Evolutionary conservation across 2,888 invertebrate species (phyloP).

Genomic region (Sturmia bella): DNA sequence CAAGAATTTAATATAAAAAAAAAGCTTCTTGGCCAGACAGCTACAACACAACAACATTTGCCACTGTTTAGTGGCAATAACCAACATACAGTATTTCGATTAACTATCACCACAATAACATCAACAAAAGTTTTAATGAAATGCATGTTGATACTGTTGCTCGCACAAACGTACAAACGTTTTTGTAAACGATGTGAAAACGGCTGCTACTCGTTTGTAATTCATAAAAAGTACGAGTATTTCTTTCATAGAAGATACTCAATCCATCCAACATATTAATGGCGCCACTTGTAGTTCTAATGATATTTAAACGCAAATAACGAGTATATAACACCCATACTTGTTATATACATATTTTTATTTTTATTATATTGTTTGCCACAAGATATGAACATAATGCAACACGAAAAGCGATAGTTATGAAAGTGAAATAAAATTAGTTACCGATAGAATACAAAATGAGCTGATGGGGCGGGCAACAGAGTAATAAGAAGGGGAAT

Average conservation of each 20-base stretch:
- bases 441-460: constrained; percentile 59
- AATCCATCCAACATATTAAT: constrained; percentile 65
- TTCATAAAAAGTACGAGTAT: constrained; percentile 62
- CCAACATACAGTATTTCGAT: neutral
- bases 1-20: neutral
- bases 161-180: neutral
- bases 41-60: neutral
- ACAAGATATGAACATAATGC: constrained; percentile 4
- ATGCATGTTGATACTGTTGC: constrained; percentile 29
- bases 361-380: neutral
- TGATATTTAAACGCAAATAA: constrained; percentile 59
- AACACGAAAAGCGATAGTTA: constrained; percentile 1
- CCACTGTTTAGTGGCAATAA: constrained; percentile 10
- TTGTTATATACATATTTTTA: neutral
- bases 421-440: constrained; percentile 48
- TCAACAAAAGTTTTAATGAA: constrained; percentile 32
- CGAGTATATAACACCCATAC: constrained; percentile 35
- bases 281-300: constrained; percentile 69
- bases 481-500: neutral
- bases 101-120: constrained; percentile 18
- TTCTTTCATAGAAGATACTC: constrained; percentile 58
- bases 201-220: constrained; percentile 62
- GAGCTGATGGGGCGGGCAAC: constrained; percentile 34
- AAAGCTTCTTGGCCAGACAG: constrained; percentile 26
- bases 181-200: constrained; percentile 59